Evolutionary conservation across 2,888 invertebrate species (phyloP).

Genomic region (Torymus tubicola): DNA sequence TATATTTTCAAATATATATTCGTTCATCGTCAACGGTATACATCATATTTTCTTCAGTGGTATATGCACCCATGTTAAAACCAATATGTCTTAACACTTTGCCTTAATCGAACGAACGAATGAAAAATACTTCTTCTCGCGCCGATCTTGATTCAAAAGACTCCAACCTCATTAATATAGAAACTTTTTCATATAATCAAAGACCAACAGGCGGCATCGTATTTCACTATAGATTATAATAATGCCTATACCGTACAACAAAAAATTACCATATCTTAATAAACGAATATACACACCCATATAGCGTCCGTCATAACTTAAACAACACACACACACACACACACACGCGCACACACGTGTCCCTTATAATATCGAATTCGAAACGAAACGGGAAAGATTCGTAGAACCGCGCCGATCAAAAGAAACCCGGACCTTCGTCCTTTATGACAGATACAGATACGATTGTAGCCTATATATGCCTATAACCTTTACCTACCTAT

Average conservation of each 20-base stretch:
- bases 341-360: too few relatives aligned
- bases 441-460: slow-evolving; percentile 7
- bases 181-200: background rate
- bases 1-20: slow-evolving; percentile 1
- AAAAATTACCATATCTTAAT: slow-evolving; percentile 51
- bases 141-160: background rate
- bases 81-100: too few relatives aligned
- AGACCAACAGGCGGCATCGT: slow-evolving; percentile 3
- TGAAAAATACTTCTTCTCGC: background rate
- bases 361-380: background rate
- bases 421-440: background rate
- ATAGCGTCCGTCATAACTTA: slow-evolving; percentile 33
- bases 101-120: too few relatives aligned
- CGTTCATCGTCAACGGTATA: slow-evolving; percentile 2
- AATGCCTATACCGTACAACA: background rate
- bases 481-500: slow-evolving; percentile 10
- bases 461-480: too few relatives aligned
- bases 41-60: background rate
- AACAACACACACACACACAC: background rate
- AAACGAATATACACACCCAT: slow-evolving; percentile 34
- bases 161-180: background rate
- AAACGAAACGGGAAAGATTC: slow-evolving; percentile 39
- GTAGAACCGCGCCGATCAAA: slow-evolving; percentile 39
- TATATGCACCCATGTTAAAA: too few relatives aligned
- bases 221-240: slow-evolving; percentile 6